These are phyloP conservation scores for Psammodynastes pulverulentus DNA, from an alignment of 2,113 vertebrate species.

Conservation along the genomic window DNA sequence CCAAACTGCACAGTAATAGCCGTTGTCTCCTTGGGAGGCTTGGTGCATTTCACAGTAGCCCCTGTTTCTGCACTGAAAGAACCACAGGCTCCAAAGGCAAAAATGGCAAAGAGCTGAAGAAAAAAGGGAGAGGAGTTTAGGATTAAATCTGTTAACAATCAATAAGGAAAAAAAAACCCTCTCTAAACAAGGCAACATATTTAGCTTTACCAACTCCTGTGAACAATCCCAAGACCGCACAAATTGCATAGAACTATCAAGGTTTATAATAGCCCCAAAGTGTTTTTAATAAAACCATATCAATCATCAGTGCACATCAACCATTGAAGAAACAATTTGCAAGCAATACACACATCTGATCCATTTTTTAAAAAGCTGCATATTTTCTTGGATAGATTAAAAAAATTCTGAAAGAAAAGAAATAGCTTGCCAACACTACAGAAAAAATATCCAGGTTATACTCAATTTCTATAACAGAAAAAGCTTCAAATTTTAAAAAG, in stretches of 20 bases:
- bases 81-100: constrained; percentile 88
- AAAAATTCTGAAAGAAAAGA: background rate
- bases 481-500: background rate
- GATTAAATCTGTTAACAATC: background rate
- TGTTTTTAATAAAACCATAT: background rate
- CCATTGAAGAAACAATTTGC: background rate
- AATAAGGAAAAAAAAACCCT: background rate
- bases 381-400: background rate
- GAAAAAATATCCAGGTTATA: background rate
- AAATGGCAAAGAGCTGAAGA: constrained; percentile 87
- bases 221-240: background rate
- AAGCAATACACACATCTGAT: background rate
- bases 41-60: constrained; percentile 73
- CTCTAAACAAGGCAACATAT: background rate
- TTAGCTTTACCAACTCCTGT: background rate
- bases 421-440: background rate
- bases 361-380: background rate
- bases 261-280: background rate
- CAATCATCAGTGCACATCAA: background rate
- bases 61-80: constrained; percentile 82
- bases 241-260: background rate
- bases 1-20: constrained; percentile 72
- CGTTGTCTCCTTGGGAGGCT: background rate
- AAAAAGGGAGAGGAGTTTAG: constrained; percentile 21
- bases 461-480: background rate